Percentiles rank a stretch among this genome's conserved stretches.
phyloP scores from a whole-genome alignment of 2,888 invertebrate species.

The Adineta ricciae region DNA sequence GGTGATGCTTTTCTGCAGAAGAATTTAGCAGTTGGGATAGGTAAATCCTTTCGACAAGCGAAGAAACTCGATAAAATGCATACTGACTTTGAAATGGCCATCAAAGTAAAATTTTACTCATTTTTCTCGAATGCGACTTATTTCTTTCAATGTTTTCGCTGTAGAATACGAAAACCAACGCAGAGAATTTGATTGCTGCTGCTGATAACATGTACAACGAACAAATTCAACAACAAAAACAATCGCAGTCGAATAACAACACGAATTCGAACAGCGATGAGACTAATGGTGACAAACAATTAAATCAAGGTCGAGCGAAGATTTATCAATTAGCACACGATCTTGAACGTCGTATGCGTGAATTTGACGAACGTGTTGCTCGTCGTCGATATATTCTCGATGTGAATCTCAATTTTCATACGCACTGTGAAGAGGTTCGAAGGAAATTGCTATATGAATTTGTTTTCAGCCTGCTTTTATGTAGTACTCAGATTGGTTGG shows the following conservation, averaged over 20 bases:
- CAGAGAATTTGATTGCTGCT: conserved; percentile 84
- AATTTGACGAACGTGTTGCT: conserved; percentile 83
- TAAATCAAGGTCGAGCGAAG: conserved; percentile 82
- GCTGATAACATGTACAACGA: conserved; percentile 70
- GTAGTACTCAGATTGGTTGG: not conserved
- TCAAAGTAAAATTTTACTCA: no score
- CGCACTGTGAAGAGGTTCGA: conserved; percentile 55
- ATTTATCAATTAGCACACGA: conserved; percentile 86
- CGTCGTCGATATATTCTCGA: conserved; percentile 76
- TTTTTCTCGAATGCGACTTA: conserved; percentile 44
- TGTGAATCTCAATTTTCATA: conserved; percentile 83
- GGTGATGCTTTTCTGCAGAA: conserved; percentile 91
- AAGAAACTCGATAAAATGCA: conserved; percentile 92
- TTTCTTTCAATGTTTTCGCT: conserved; percentile 37
- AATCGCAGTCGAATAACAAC: conserved; percentile 81
- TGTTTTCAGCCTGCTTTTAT: not conserved
- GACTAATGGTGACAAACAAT: conserved; percentile 79
- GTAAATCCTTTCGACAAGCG: conserved; percentile 83
- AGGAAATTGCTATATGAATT: not conserved
- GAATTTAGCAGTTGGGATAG: conserved; percentile 73
- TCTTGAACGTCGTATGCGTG: conserved; percentile 80
- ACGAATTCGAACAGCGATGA: conserved; percentile 84
- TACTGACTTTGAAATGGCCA: conserved; percentile 94
- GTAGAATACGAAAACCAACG: conserved; percentile 93
- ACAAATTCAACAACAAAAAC: conserved; percentile 56